Conservation (phyloP, 2,113 vertebrate species). For the Synodontis membranacea region DNA sequence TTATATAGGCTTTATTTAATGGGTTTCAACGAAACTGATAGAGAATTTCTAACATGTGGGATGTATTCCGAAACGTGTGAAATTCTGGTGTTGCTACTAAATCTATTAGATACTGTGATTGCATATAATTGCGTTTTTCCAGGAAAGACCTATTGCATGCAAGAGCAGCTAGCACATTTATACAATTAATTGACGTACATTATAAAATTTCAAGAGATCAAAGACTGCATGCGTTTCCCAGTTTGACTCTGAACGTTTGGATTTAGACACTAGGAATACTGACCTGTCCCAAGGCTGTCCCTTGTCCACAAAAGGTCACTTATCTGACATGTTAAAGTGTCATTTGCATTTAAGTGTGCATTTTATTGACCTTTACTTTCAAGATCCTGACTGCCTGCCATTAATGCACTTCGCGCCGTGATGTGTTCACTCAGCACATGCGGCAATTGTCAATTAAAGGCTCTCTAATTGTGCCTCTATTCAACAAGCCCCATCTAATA, state of each 20-base stretch:
- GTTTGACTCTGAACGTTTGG: neutral
- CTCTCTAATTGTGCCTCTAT: slow-evolving; percentile 78
- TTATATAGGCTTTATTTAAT: slow-evolving; percentile 1
- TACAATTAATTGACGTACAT: neutral
- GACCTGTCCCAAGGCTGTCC: slow-evolving; percentile 22
- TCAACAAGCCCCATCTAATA: slow-evolving; percentile 57
- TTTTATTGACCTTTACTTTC: slow-evolving; percentile 71
- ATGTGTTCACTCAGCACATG: slow-evolving; percentile 86
- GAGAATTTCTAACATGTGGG: neutral
- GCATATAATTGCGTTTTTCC: neutral
- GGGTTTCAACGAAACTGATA: neutral
- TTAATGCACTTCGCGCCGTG: slow-evolving; percentile 79
- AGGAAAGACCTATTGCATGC: neutral
- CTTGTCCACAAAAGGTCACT: slow-evolving; percentile 42
- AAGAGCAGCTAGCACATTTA: neutral
- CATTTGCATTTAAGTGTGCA: slow-evolving; percentile 73
- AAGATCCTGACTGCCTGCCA: slow-evolving; percentile 80
- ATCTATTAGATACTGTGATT: neutral
- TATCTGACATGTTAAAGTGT: slow-evolving; percentile 52
- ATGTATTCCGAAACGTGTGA: neutral
- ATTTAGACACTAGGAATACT: neutral
- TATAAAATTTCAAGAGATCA: neutral
- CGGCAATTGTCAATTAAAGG: slow-evolving; percentile 81
- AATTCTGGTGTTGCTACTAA: neutral
- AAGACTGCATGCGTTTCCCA: neutral